These are phyloP conservation scores for Lateolabrax maculatus DNA, from an alignment of 2,797 vertebrate species.

Conservation along the genomic window DNA sequence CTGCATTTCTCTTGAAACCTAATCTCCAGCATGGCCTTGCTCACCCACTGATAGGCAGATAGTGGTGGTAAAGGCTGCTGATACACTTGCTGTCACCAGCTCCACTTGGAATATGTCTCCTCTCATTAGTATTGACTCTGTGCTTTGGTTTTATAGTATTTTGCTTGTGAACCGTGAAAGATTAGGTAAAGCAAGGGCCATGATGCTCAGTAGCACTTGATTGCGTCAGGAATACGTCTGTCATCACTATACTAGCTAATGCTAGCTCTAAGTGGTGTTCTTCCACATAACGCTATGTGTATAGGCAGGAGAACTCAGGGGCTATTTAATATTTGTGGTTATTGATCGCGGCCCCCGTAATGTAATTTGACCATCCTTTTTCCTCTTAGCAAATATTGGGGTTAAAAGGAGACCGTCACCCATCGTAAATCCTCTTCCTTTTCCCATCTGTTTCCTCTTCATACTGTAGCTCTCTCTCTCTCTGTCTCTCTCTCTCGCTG, in stretches of 20 bases:
- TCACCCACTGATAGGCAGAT: slow-evolving; percentile 80
- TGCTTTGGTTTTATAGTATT: slow-evolving; percentile 66
- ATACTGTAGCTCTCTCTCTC: slow-evolving; percentile 37
- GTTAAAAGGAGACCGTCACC: slow-evolving; percentile 77
- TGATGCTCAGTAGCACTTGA: slow-evolving; percentile 67
- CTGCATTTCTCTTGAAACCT: slow-evolving; percentile 80
- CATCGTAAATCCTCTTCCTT: slow-evolving; percentile 74
- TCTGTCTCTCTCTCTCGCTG: slow-evolving; percentile 31
- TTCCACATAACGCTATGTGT: slow-evolving; percentile 55
- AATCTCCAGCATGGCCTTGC: slow-evolving; percentile 81
- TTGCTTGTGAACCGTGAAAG: slow-evolving; percentile 68
- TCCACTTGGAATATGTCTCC: slow-evolving; percentile 71
- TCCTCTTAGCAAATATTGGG: slow-evolving; percentile 82
- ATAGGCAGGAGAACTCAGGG: slow-evolving; percentile 49
- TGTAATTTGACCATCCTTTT: slow-evolving; percentile 79
- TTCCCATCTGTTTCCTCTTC: slow-evolving; percentile 69
- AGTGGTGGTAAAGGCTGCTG: slow-evolving; percentile 67
- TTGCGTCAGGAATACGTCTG: slow-evolving; percentile 60
- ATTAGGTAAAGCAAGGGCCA: slow-evolving; percentile 58
- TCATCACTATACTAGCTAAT: slow-evolving; percentile 48
- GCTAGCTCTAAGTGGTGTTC: slow-evolving; percentile 54
- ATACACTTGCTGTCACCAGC: slow-evolving; percentile 74
- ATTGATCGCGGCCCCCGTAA: slow-evolving; percentile 78
- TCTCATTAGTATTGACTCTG: slow-evolving; percentile 78
- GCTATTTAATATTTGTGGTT: slow-evolving; percentile 81